Base-by-base conservation (phyloP, 2,888 invertebrate species). In the Neocrepidodera transversa region DNA sequence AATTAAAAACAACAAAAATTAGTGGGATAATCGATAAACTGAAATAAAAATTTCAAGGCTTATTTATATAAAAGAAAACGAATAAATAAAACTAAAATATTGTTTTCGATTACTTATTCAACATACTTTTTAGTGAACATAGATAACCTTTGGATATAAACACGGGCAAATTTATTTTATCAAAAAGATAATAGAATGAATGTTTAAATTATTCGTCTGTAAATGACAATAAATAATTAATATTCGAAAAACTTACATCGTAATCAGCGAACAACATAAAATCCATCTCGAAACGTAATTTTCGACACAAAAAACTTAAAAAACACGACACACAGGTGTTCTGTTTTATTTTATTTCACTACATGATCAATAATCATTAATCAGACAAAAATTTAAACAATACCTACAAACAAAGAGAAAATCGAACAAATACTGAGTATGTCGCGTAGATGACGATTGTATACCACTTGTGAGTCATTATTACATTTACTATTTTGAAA, bases 401-500 rank as follows among this genome's bases (percentile, higher is more conserved):
- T 32, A 35, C 32, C 18, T 18, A 48, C 32, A n/a, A 48, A 48
- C 48, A 35, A 48, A 48, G 48, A 48, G 30, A 48, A 38, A 38
- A 38, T 38, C 17, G 16, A 38, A 38, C 17, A 48, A 48, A 32
- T 48, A 48, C 35, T 35, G 35, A 13, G 35, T 18, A 35, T 17
- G 35, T 16, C 35, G 16, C 38, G 13, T 30, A 47, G 10, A 20
- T 18, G 42, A 23, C 47, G 28, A 30, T 13, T 16, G 35, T 18
- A 43, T 28, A 45, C 45, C 23, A 42, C 45, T 35, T 23, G 26
- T 54, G 54, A 54, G 26, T 54, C 54, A 54, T 54, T 45, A n/a
- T n/a, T n/a, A n/a, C n/a, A 20, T 36, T 43, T 42, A 53, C 45
- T 47, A 54, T 45, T 54, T 54, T 28, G 54, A 54, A 54, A 54